phyloP scores from a whole-genome alignment of 2,888 invertebrate species.

The Phortica magna region DNA sequence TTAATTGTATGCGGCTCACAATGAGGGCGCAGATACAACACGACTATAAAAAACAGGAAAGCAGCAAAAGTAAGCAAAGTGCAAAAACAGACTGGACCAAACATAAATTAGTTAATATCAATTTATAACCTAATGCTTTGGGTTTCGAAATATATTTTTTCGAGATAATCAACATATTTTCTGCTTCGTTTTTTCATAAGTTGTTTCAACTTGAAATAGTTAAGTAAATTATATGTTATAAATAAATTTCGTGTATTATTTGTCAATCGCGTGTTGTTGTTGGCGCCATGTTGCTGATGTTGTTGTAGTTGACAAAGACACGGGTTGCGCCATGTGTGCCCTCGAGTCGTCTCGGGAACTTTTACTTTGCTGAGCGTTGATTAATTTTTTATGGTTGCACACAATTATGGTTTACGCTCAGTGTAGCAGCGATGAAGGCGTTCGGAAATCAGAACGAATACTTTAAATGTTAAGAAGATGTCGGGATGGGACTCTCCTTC shows the following conservation, averaged over 20 bases:
- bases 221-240: slow-evolving; percentile 47
- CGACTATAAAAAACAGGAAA: slow-evolving; percentile 3
- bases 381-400: too few species aligned
- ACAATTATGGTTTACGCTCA: too few species aligned
- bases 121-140: slow-evolving; percentile 53
- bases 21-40: too few species aligned
- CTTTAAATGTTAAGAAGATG: too few species aligned
- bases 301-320: not conserved
- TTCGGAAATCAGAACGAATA: too few species aligned
- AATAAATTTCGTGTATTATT: not conserved
- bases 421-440: too few species aligned
- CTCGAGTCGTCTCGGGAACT: not conserved
- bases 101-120: slow-evolving; percentile 68
- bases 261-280: slow-evolving; percentile 36
- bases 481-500: too few species aligned
- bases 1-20: slow-evolving; percentile 60
- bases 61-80: not conserved
- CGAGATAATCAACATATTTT: slow-evolving; percentile 30
- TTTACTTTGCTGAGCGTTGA: not conserved
- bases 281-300: not conserved
- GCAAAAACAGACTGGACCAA: slow-evolving; percentile 45
- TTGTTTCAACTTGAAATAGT: slow-evolving; percentile 34
- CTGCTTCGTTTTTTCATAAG: slow-evolving; percentile 1
- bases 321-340: not conserved
- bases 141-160: slow-evolving; percentile 14